Evolutionary conservation across 2,888 invertebrate species (phyloP).

Genomic region (Hydriomena furcata): DNA sequence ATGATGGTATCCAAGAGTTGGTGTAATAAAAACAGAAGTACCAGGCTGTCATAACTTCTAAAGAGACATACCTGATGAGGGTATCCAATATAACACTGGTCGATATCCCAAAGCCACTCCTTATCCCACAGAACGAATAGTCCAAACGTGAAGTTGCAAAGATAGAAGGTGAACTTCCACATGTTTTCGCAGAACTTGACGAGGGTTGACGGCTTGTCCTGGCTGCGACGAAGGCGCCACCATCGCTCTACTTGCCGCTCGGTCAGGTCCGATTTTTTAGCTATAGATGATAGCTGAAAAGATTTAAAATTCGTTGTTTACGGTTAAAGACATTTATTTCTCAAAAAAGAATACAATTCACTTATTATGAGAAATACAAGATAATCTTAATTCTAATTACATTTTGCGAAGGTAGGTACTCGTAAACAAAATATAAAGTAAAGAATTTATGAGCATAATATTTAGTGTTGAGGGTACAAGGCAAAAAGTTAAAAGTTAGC

Average conservation of each 20-base stretch:
- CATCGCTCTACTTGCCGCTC: conserved; percentile 96
- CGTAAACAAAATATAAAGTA: too few relatives aligned
- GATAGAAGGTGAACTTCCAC: conserved; percentile 95
- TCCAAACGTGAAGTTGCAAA: conserved; percentile 92
- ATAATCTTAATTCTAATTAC: too few relatives aligned
- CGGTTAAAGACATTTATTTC: too few relatives aligned
- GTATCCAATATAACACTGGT: conserved; percentile 92
- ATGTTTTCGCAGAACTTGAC: conserved; percentile 97
- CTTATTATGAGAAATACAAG: too few relatives aligned
- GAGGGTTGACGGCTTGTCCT: conserved; percentile 95
- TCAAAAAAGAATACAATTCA: too few relatives aligned
- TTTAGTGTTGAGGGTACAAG: too few relatives aligned
- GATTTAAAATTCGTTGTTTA: too few relatives aligned
- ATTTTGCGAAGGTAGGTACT: too few relatives aligned
- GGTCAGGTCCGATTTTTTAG: conserved; percentile 92
- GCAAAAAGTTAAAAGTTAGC: too few relatives aligned
- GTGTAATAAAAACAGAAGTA: too few relatives aligned
- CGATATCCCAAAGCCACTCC: conserved; percentile 97
- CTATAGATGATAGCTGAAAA: conserved; percentile 85
- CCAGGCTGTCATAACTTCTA: not conserved
- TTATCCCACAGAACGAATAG: conserved; percentile 94
- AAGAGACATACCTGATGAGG: conserved; percentile 87
- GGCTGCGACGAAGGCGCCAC: conserved; percentile 92
- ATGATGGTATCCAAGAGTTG: not conserved
- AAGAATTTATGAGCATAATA: too few relatives aligned